phyloP scores from a whole-genome alignment of 1,140 invertebrate genomes.

The Penaeus japonicus region DNA sequence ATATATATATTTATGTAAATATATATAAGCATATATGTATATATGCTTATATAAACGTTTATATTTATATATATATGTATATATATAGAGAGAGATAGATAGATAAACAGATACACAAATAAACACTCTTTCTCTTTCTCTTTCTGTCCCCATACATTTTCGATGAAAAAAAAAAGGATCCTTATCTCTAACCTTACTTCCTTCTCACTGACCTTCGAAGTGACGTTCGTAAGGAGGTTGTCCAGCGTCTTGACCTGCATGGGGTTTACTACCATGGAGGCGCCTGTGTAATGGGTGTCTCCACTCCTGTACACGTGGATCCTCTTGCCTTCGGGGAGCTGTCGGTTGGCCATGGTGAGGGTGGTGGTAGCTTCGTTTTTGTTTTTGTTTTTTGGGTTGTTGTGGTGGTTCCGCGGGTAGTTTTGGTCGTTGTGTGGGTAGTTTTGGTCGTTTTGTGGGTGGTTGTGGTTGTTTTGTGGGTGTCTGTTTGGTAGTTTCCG shows the following conservation, averaged over 20 bases:
- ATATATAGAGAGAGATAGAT: not conserved
- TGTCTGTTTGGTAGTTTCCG: too few species aligned
- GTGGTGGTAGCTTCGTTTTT: too few species aligned
- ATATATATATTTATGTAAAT: not conserved
- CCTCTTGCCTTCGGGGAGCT: conserved; percentile 29
- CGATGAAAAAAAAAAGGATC: too few species aligned
- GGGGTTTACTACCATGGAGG: conserved; percentile 22
- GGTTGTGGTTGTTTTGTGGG: too few species aligned
- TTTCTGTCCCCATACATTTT: too few species aligned
- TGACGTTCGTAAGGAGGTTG: not conserved
- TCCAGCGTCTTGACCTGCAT: conserved; percentile 17
- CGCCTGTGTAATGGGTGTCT: conserved; percentile 17
- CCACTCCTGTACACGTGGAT: conserved; percentile 40
- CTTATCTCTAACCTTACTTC: not conserved
- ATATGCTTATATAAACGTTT: not conserved
- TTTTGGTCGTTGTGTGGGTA: too few species aligned
- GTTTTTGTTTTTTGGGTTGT: too few species aligned
- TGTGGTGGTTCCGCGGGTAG: too few species aligned
- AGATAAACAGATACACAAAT: too few species aligned
- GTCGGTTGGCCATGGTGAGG: not conserved
- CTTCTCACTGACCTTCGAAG: conserved; percentile 17
- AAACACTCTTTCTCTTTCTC: too few species aligned
- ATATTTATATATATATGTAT: not conserved
- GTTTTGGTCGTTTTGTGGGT: too few species aligned
- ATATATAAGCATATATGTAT: not conserved